Evolutionary conservation across 2,888 invertebrate species (phyloP).

Genomic region (Alsophila aescularia): DNA sequence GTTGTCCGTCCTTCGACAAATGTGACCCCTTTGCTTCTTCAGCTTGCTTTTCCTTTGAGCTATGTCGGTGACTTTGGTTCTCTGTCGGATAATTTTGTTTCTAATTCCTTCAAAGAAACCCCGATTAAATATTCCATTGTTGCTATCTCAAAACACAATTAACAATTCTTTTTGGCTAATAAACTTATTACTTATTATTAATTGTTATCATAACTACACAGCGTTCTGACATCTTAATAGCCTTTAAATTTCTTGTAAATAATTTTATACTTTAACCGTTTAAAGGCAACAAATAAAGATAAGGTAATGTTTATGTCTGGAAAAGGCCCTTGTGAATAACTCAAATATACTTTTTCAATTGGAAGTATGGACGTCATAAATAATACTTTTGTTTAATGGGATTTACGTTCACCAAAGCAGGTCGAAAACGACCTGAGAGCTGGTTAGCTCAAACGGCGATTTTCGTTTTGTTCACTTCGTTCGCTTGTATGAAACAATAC

Average conservation of each 20-base stretch:
- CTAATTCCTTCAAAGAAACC: too few species aligned
- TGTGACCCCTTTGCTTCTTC: too few species aligned
- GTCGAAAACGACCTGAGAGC: slow-evolving; percentile 81
- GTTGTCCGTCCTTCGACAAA: too few species aligned
- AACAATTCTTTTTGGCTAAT: too few species aligned
- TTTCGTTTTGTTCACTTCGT: slow-evolving; percentile 80
- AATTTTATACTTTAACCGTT: slow-evolving; percentile 31
- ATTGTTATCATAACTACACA: slow-evolving; percentile 4
- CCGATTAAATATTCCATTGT: too few species aligned
- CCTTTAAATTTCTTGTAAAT: slow-evolving; percentile 18
- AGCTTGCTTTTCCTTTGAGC: too few species aligned
- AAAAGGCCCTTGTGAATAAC: slow-evolving; percentile 49
- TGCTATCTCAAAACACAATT: too few species aligned
- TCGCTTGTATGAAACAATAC: slow-evolving; percentile 82
- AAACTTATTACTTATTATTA: too few species aligned
- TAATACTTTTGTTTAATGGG: slow-evolving; percentile 77
- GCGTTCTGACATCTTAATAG: slow-evolving; percentile 13
- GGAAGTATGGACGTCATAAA: slow-evolving; percentile 66
- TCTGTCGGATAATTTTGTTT: too few species aligned
- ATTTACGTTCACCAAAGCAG: slow-evolving; percentile 79
- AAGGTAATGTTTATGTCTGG: slow-evolving; percentile 53
- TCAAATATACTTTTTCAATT: slow-evolving; percentile 65
- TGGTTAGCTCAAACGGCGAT: slow-evolving; percentile 77
- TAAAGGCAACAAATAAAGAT: slow-evolving; percentile 53
- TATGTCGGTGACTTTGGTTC: too few species aligned